Evolutionary conservation across 2,888 invertebrate species (phyloP).

Genomic region (Drosophila greeni): DNA sequence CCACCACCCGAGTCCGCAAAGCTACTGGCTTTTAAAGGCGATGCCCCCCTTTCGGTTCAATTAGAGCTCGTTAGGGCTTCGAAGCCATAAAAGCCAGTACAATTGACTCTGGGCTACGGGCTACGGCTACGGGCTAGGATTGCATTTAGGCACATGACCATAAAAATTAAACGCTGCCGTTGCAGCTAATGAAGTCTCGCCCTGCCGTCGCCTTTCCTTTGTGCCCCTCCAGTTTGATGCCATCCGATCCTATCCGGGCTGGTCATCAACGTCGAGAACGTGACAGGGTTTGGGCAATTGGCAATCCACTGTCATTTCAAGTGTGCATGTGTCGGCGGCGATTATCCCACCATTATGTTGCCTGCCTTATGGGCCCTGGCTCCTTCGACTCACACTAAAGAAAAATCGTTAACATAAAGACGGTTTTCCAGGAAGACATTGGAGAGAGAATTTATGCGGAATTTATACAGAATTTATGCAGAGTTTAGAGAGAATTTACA

Average conservation of each 20-base stretch:
- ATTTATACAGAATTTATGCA: not conserved
- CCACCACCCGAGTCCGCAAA: constrained; percentile 37
- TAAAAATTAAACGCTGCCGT: constrained; percentile 68
- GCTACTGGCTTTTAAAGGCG: constrained; percentile 7
- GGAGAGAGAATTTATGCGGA: not conserved
- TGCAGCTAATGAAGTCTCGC: constrained; percentile 67
- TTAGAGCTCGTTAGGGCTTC: constrained; percentile 64
- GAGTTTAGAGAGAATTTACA: not conserved
- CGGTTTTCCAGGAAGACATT: not conserved
- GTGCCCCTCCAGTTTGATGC: not conserved
- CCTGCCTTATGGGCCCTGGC: constrained; percentile 36
- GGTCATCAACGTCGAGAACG: constrained; percentile 46
- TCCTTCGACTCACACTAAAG: constrained; percentile 17
- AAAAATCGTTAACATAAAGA: constrained; percentile 10
- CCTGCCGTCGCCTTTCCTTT: not conserved
- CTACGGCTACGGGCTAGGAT: constrained; percentile 13
- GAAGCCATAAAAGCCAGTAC: constrained; percentile 63
- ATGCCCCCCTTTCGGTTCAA: constrained; percentile 51
- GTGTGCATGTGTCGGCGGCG: constrained; percentile 65
- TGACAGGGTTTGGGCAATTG: constrained; percentile 54
- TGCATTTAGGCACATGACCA: constrained; percentile 67
- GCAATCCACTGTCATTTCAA: constrained; percentile 56
- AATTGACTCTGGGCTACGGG: constrained; percentile 14
- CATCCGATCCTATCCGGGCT: constrained; percentile 16
- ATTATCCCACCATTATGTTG: constrained; percentile 62